Conservation (phyloP, 2,797 vertebrate genomes). For the Morelia viridis region DNA sequence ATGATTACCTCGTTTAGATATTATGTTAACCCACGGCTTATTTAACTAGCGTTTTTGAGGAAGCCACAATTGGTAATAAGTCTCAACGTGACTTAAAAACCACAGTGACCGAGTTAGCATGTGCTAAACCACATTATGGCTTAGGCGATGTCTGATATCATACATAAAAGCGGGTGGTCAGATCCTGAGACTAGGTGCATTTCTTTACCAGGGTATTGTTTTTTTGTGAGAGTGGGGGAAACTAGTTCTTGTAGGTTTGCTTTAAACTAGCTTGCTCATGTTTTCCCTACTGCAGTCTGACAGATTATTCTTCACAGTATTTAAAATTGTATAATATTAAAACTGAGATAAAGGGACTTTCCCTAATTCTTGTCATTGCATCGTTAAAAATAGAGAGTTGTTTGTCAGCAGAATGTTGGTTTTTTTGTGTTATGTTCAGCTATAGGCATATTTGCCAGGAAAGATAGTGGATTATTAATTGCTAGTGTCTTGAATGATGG, state of each 20-base stretch:
- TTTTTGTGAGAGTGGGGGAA: not conserved
- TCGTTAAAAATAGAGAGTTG: constrained; percentile 68
- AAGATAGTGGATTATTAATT: constrained; percentile 75
- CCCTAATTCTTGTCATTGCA: constrained; percentile 69
- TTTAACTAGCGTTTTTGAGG: not conserved
- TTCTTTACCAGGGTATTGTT: not conserved
- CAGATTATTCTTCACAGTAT: not conserved
- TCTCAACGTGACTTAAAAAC: not conserved
- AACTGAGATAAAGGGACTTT: constrained; percentile 57
- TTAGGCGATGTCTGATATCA: not conserved
- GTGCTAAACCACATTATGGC: not conserved
- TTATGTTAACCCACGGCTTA: not conserved
- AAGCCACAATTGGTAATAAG: not conserved
- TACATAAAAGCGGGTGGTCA: too few relatives aligned
- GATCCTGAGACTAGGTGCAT: not conserved
- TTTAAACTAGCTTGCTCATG: not conserved
- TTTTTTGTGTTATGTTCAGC: constrained; percentile 73
- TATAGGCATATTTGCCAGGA: constrained; percentile 76
- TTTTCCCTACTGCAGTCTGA: not conserved
- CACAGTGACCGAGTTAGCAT: not conserved
- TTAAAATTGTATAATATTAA: not conserved
- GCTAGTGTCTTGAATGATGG: constrained; percentile 73
- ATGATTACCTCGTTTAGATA: too few relatives aligned
- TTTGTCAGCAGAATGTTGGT: constrained; percentile 69
- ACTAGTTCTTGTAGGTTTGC: not conserved